Evolutionary conservation across 2,888 invertebrate species (phyloP).

Genomic region (Thumatha senex): DNA sequence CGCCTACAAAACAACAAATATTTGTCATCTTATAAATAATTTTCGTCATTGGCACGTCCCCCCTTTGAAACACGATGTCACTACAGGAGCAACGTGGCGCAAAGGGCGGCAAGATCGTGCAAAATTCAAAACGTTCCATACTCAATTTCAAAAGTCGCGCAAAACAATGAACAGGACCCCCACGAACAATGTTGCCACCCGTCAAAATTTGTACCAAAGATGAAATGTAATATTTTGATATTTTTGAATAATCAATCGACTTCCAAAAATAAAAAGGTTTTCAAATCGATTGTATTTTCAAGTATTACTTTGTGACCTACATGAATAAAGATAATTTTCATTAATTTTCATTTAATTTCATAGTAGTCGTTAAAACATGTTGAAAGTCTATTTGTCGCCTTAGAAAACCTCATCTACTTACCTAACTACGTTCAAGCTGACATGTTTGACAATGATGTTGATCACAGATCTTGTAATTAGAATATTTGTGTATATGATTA

Average conservation of each 20-base stretch:
- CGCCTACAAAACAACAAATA: background rate
- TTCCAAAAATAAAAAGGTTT: too few relatives aligned
- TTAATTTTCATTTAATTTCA: too few relatives aligned
- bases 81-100: conserved; percentile 19
- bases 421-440: too few relatives aligned
- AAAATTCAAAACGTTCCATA: conserved; percentile 50
- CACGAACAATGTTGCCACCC: conserved; percentile 51
- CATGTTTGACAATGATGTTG: too few relatives aligned
- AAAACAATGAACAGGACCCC: conserved; percentile 49
- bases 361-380: too few relatives aligned
- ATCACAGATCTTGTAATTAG: too few relatives aligned
- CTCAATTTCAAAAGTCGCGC: conserved; percentile 53
- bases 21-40: conserved; percentile 8
- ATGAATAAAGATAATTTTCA: too few relatives aligned
- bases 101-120: conserved; percentile 34
- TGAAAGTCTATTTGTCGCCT: too few relatives aligned
- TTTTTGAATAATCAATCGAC: conserved; percentile 14
- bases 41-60: conserved; percentile 28
- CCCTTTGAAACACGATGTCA: conserved; percentile 31
- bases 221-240: conserved; percentile 37
- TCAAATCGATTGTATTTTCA: too few relatives aligned
- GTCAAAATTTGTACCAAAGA: conserved; percentile 35
- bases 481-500: too few relatives aligned
- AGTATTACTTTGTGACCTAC: too few relatives aligned
- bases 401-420: too few relatives aligned